These are phyloP conservation scores for Melanotaenia parkinsoni DNA, from an alignment of 2,797 vertebrate genomes.

Conservation along the genomic window DNA sequence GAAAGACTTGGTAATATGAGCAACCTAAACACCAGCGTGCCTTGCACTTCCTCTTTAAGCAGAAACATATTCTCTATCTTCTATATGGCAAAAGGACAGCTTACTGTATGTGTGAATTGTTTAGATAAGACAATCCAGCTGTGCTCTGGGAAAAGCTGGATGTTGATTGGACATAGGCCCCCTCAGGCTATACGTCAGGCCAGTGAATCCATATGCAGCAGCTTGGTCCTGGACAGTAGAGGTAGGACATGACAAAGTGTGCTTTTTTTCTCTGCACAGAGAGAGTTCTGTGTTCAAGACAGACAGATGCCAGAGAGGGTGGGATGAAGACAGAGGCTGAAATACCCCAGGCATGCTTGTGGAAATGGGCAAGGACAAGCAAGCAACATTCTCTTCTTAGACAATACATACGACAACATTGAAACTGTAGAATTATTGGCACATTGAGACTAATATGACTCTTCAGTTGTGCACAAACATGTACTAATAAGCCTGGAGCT, in stretches of 20 bases:
- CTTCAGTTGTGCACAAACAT: not conserved
- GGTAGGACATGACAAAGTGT: conserved; percentile 75
- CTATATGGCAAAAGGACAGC: conserved; percentile 29
- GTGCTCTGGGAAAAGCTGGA: conserved; percentile 13
- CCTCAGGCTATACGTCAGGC: conserved; percentile 54
- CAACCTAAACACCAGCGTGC: conserved; percentile 27
- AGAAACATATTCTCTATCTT: conserved; percentile 25
- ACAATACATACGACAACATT: conserved; percentile 22
- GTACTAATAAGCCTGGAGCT: not conserved
- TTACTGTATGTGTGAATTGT: conserved; percentile 27
- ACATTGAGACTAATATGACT: not conserved
- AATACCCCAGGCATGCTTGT: conserved; percentile 44
- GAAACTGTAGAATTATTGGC: conserved; percentile 3
- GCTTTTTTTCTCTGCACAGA: conserved; percentile 63
- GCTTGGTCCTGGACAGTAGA: conserved; percentile 62
- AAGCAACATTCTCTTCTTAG: conserved; percentile 35
- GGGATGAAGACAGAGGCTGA: conserved; percentile 62
- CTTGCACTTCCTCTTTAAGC: conserved; percentile 32
- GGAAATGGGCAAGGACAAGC: conserved; percentile 31
- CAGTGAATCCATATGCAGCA: conserved; percentile 61
- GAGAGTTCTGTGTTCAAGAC: conserved; percentile 72
- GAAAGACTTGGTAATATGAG: conserved; percentile 49
- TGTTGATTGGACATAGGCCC: conserved; percentile 38
- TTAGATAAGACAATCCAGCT: conserved; percentile 20
- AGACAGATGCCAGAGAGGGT: conserved; percentile 64